Conservation (phyloP, 35 echinoderm and acorn worm species). For the Ptychodera flava region DNA sequence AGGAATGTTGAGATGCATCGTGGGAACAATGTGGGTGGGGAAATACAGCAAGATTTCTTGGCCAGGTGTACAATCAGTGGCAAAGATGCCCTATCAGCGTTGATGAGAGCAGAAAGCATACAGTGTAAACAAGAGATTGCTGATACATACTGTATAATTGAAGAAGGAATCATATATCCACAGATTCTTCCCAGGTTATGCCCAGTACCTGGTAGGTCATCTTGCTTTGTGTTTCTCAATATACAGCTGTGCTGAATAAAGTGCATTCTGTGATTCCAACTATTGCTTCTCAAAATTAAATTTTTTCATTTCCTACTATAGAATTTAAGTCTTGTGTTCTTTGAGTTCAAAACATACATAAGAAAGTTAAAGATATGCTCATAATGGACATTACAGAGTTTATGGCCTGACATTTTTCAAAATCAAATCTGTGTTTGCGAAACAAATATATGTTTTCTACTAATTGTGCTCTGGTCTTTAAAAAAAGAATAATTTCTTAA, state of each 20-base stretch:
- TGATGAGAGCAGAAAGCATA: slow-evolving; percentile 47
- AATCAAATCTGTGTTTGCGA: too few species aligned
- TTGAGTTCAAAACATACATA: too few species aligned
- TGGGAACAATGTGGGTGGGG: neutral
- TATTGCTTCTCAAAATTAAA: neutral
- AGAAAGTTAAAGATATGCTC: too few species aligned
- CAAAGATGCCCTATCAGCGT: slow-evolving; percentile 63
- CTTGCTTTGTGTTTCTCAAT: too few species aligned
- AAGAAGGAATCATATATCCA: slow-evolving; percentile 59
- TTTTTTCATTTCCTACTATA: neutral
- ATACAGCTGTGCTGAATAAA: too few species aligned
- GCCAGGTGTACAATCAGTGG: slow-evolving; percentile 49
- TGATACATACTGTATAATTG: slow-evolving; percentile 63
- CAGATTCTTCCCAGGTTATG: slow-evolving; percentile 47
- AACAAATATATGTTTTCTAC: too few species aligned
- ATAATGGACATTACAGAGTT: too few species aligned
- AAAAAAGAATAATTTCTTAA: too few species aligned
- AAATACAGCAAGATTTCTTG: neutral
- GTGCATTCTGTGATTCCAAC: too few species aligned
- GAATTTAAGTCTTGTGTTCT: neutral
- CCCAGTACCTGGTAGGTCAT: slow-evolving; percentile 60
- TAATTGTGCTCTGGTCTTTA: too few species aligned
- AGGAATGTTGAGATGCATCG: neutral
- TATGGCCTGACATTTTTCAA: too few species aligned
- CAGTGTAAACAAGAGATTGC: slow-evolving; percentile 90